Evolutionary conservation across 1,140 invertebrate species (phyloP).

Genomic region (Drosophila murphyi): DNA sequence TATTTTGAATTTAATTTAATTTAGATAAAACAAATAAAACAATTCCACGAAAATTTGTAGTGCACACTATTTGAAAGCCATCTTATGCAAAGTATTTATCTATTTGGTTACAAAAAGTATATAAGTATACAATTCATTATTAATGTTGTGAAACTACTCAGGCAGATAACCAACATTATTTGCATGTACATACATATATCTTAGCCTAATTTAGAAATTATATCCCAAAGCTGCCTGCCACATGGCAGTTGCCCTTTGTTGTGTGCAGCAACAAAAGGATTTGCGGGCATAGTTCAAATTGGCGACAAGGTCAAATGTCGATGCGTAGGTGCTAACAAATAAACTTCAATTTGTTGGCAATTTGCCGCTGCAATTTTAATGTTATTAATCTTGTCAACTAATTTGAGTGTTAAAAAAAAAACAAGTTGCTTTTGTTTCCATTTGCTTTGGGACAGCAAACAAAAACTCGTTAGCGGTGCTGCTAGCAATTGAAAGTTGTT

Average conservation of each 20-base stretch:
- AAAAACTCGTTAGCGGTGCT: slow-evolving; percentile 68
- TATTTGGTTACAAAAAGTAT: too few species aligned
- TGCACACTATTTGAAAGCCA: too few species aligned
- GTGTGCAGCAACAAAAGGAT: slow-evolving; percentile 53
- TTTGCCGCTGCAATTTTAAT: slow-evolving; percentile 70
- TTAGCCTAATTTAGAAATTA: too few species aligned
- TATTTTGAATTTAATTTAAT: too few species aligned
- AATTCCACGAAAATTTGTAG: too few species aligned
- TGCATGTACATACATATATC: too few species aligned
- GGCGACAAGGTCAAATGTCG: slow-evolving; percentile 66
- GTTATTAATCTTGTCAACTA: slow-evolving; percentile 67
- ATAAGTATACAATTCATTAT: too few species aligned
- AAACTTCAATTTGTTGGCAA: slow-evolving; percentile 66
- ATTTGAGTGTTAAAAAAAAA: slow-evolving; percentile 44
- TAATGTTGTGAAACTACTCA: too few species aligned
- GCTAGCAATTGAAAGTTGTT: slow-evolving; percentile 76
- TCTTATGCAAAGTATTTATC: too few species aligned
- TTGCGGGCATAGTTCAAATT: slow-evolving; percentile 40
- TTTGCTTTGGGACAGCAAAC: slow-evolving; percentile 19
- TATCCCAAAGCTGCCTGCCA: neutral
- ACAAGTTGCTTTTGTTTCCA: slow-evolving; percentile 7
- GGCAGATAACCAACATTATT: too few species aligned
- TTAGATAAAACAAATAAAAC: too few species aligned
- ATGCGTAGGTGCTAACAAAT: slow-evolving; percentile 52
- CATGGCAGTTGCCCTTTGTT: neutral